A percentile compares a stretch with the other conserved stretches of the same genome.
Conservation (phyloP, 2,888 invertebrate species). For the Bruchidius siliquastri region DNA sequence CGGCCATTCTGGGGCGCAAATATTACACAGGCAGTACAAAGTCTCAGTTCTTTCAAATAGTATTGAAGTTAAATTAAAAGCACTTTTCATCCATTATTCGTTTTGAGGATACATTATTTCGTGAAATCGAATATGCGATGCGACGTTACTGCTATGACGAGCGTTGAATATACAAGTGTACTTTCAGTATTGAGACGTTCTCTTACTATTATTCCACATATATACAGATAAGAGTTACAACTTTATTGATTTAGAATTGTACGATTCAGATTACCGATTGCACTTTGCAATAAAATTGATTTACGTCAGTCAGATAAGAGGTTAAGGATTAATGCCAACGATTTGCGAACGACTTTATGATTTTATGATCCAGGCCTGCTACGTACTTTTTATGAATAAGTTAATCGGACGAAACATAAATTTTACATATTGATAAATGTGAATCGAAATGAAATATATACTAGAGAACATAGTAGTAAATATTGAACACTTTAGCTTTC, state of each 20-base stretch:
- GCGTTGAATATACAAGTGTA: neutral
- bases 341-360: neutral
- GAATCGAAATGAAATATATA: neutral
- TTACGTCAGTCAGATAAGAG: neutral
- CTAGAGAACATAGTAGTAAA: too few relatives aligned
- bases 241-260: neutral
- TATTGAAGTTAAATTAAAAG: too few relatives aligned
- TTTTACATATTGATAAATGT: neutral
- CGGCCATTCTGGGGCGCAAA: too few relatives aligned
- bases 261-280: neutral
- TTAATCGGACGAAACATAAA: neutral
- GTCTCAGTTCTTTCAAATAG: too few relatives aligned
- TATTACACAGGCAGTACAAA: too few relatives aligned
- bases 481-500: neutral
- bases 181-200: neutral
- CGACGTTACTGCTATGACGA: too few relatives aligned
- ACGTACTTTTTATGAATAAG: neutral
- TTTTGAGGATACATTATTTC: too few relatives aligned
- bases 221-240: neutral
- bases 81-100: too few relatives aligned
- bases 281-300: neutral
- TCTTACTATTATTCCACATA: neutral
- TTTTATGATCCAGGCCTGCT: neutral
- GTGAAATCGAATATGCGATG: too few relatives aligned
- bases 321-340: neutral